These are phyloP conservation scores for Heteromyza rotundicornis DNA, from an alignment of 2,888 invertebrate species.

Conservation along the genomic window DNA sequence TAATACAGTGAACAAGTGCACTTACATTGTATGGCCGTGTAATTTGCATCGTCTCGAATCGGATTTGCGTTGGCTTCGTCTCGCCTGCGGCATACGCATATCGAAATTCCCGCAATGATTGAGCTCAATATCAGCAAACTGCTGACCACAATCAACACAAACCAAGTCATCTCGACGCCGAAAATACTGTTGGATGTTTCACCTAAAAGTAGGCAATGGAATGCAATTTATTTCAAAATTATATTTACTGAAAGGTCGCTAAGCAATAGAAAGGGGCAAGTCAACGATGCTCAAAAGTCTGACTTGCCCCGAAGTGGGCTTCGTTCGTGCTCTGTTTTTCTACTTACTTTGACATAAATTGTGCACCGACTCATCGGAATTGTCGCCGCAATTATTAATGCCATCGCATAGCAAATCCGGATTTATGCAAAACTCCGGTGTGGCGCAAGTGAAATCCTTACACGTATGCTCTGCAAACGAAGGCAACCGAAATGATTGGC, in stretches of 20 bases:
- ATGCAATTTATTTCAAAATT: neutral
- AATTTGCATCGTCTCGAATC: too few relatives aligned
- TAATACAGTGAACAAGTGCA: slow-evolving; percentile 9
- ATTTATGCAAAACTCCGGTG: slow-evolving; percentile 90
- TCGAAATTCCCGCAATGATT: slow-evolving; percentile 72
- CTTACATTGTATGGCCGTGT: slow-evolving; percentile 64
- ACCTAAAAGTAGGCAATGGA: slow-evolving; percentile 60
- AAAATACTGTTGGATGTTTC: slow-evolving; percentile 70
- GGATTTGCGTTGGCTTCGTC: slow-evolving; percentile 54
- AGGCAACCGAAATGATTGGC: neutral
- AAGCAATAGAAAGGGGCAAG: too few relatives aligned
- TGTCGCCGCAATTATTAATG: slow-evolving; percentile 92
- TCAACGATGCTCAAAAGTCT: too few relatives aligned
- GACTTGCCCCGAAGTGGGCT: neutral
- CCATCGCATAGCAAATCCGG: slow-evolving; percentile 91
- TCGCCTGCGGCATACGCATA: slow-evolving; percentile 77
- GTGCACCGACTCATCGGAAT: slow-evolving; percentile 87
- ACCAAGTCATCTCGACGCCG: slow-evolving; percentile 78
- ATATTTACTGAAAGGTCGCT: too few relatives aligned
- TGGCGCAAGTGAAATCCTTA: slow-evolving; percentile 86
- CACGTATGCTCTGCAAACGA: slow-evolving; percentile 77
- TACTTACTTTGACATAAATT: slow-evolving; percentile 85
- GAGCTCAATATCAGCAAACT: slow-evolving; percentile 73
- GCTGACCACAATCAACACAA: slow-evolving; percentile 75
- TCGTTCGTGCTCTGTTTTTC: neutral